Evolutionary conservation across 2,113 vertebrate species (phyloP).

Genomic region (Mus spicilegus): DNA sequence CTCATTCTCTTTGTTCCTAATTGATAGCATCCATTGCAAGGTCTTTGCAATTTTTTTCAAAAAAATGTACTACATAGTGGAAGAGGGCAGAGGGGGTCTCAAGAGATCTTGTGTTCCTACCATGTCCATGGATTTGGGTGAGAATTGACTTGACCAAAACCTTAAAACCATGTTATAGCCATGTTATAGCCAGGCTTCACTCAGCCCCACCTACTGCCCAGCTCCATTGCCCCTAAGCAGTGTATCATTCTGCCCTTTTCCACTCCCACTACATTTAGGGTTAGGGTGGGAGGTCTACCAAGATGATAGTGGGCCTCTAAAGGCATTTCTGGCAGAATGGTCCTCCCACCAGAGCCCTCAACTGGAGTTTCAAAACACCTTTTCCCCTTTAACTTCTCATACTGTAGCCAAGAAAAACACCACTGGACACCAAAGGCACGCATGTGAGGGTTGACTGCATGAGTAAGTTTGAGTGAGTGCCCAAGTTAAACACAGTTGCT

Average conservation of each 20-base stretch:
- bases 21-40: too few species aligned
- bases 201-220: neutral
- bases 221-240: neutral
- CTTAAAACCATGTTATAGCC: neutral
- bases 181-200: neutral
- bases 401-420: neutral
- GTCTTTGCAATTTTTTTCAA: neutral
- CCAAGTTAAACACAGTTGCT: neutral
- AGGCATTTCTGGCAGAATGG: neutral
- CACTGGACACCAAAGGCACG: too few species aligned
- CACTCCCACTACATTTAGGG: neutral
- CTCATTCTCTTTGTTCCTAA: neutral
- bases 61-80: neutral
- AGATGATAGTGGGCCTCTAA: fast-evolving
- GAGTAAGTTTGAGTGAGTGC: neutral
- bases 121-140: neutral
- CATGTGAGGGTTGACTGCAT: too few species aligned
- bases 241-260: too few species aligned
- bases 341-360: too few species aligned
- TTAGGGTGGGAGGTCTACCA: neutral
- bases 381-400: neutral
- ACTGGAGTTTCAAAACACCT: neutral
- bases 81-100: too few species aligned
- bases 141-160: neutral
- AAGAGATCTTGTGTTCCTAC: too few species aligned